Evolutionary conservation across 1,140 invertebrate genomes (phyloP), one percentile per base, ranked within the genome.

Genomic region (Phymastichus coffea): DNA sequence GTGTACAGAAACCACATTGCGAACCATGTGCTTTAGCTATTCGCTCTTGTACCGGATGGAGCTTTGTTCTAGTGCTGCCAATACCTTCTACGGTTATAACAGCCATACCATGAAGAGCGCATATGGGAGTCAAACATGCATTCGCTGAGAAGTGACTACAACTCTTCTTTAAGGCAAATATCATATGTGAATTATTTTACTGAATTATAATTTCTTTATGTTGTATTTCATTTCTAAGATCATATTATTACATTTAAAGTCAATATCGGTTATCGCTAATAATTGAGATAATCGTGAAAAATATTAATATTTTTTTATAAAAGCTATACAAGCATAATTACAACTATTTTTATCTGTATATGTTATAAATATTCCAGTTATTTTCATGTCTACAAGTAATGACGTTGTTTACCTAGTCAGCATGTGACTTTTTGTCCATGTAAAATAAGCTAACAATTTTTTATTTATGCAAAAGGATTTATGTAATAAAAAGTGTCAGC

Each of bases 51-150:
- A 91, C 88, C 0, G 92, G 88, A 77, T 95, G 91, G 19, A 94
- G 72, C 35, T 81, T 84, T 1, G 84, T 87, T 74, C 80, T 85
- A 8, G 83, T 87, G 40, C 83, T 90, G 14, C 89, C 91, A 26
- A 94, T 91, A 1, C 91, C 94, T 83, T 97, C 94, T 0, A 95
- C 87, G 0, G 94, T 96, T 0, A 91, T 95, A 0, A 97, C 88
- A 1, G 93, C 88, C 66, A 88, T 75, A 4, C 92, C 94, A 67
- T 96, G 92, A 69, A 94, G 80, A 0, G 89, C 83, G 66, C 90
- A 93, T 8, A 96, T 77, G 8, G 93, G 93, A 8, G 87, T 88
- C 28, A 96, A 79, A 70, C 94, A 97, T 1, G 93, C 91, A 75
- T 97, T 98, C 6, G 92, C 89, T 8, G 93, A 87, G 55, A 90